Conservation (phyloP, 2,888 invertebrate genomes). For the Melanostoma mellinum region DNA sequence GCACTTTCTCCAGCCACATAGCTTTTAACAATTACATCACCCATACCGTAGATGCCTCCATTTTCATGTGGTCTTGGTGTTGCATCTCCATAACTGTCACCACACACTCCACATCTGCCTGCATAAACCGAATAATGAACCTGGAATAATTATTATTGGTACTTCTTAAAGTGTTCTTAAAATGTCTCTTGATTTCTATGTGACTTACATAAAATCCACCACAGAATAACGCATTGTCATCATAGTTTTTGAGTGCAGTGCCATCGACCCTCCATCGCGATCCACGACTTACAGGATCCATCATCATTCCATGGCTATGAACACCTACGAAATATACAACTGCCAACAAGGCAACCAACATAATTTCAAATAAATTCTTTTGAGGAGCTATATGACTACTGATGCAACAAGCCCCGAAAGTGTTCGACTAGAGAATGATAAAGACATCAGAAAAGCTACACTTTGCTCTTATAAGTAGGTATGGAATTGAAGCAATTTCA, state of each 20-base stretch:
- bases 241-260: constrained; percentile 82
- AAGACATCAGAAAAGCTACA: too few relatives aligned
- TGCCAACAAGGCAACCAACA: constrained; percentile 1
- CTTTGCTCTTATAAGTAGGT: too few relatives aligned
- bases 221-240: constrained; percentile 84
- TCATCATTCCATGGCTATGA: constrained; percentile 83
- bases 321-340: constrained; percentile 43
- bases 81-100: constrained; percentile 82
- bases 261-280: constrained; percentile 83
- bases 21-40: constrained; percentile 81
- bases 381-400: background rate
- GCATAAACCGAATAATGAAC: constrained; percentile 81
- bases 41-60: constrained; percentile 83
- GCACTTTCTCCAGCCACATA: constrained; percentile 64
- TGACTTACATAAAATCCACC: constrained; percentile 82
- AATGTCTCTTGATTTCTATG: background rate
- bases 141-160: constrained; percentile 63
- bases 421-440: too few relatives aligned
- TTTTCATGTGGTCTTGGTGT: constrained; percentile 83
- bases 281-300: constrained; percentile 83
- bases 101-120: constrained; percentile 84
- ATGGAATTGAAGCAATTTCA: too few relatives aligned
- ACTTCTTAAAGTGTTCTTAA: background rate
- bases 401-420: background rate
- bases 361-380: background rate